Evolutionary conservation across 2,888 invertebrate species (phyloP).

Genomic region (Boloria selene): DNA sequence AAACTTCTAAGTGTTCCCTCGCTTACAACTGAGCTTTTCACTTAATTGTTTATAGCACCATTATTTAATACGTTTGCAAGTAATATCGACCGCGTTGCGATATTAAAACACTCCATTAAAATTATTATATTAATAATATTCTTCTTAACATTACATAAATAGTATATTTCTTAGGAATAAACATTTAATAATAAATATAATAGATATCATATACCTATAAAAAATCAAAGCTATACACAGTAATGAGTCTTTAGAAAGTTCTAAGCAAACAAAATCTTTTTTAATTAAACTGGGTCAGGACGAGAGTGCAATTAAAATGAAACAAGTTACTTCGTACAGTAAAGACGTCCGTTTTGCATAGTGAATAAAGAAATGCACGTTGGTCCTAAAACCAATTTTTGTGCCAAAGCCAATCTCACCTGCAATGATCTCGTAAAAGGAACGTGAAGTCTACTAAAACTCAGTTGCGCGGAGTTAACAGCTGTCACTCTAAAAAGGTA

Average conservation of each 20-base stretch:
- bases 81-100: slow-evolving; percentile 2
- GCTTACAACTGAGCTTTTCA: slow-evolving; percentile 21
- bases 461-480: slow-evolving; percentile 37
- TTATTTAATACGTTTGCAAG: slow-evolving; percentile 17
- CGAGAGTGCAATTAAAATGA: background rate
- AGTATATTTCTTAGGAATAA: background rate
- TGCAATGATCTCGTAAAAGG: slow-evolving; percentile 31
- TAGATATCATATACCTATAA: background rate
- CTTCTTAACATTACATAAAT: background rate
- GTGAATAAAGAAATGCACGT: slow-evolving; percentile 6
- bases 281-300: background rate
- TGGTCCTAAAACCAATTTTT: slow-evolving; percentile 32
- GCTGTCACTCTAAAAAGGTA: slow-evolving; percentile 36
- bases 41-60: slow-evolving; percentile 23
- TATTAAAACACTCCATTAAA: background rate
- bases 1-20: slow-evolving; percentile 29
- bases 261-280: background rate
- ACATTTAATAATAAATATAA: slow-evolving; percentile 1
- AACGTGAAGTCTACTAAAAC: slow-evolving; percentile 36
- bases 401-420: slow-evolving; percentile 35
- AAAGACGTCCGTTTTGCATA: background rate
- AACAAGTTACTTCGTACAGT: background rate
- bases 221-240: background rate
- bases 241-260: slow-evolving; percentile 2
- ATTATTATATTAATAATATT: no score